These are phyloP conservation scores for Actinia tenebrosa DNA, from an alignment of 64 coral and sea anemone genomes.

Conservation along the genomic window DNA sequence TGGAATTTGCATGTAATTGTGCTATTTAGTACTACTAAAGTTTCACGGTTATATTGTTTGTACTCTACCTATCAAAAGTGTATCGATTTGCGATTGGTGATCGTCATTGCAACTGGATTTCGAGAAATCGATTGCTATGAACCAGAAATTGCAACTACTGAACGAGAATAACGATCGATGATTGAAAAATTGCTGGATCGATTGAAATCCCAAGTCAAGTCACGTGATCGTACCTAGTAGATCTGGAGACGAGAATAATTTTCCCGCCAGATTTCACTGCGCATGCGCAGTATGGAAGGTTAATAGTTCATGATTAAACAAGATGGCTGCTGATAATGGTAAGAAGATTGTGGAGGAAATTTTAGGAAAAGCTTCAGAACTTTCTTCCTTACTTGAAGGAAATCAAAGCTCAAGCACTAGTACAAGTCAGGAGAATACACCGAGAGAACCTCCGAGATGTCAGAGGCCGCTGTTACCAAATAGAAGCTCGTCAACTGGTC, in stretches of 20 bases:
- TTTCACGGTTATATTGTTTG: too few species aligned
- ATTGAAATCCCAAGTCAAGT: not conserved
- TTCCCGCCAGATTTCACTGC: not conserved
- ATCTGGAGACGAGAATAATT: not conserved
- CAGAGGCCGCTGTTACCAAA: constrained; percentile 20
- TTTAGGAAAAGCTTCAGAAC: constrained; percentile 22
- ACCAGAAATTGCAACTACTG: not conserved
- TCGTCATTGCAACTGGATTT: not conserved
- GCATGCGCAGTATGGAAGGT: not conserved
- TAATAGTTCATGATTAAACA: not conserved
- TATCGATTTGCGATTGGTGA: not conserved
- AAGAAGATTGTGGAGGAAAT: too few species aligned
- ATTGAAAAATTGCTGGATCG: not conserved
- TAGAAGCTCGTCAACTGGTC: not conserved
- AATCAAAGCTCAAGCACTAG: not conserved
- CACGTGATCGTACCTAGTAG: not conserved
- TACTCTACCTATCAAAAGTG: not conserved
- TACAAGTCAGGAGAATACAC: not conserved
- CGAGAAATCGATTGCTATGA: not conserved
- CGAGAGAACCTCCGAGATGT: constrained; percentile 19
- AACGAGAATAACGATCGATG: constrained; percentile 10
- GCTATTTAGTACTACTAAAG: too few species aligned
- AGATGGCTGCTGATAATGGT: not conserved
- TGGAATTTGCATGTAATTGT: too few species aligned
- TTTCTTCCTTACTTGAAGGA: constrained; percentile 16